Base-by-base conservation (phyloP, 2,888 invertebrate genomes). In the Pseudococcus longispinus region DNA sequence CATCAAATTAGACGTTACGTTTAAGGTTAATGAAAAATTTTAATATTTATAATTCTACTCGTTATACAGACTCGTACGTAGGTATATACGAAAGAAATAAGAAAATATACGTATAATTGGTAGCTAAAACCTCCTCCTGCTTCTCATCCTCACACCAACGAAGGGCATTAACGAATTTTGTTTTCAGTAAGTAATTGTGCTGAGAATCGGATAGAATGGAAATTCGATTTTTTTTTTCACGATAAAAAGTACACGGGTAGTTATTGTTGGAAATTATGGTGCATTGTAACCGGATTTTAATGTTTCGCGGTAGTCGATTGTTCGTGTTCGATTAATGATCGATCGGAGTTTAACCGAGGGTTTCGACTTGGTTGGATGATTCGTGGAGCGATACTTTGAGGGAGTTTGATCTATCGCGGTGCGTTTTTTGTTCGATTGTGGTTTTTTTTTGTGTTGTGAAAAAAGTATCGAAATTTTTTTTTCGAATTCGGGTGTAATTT, bases 231-330 rank as follows among this genome's bases (percentile, higher is more conserved):
- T 55, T 15, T 51, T n/a, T 51, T 51, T 51, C 9, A 9, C 9
- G 60, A 46, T 2, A 23, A 60, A 23, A 55, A 18, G 9, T 60
- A 60, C 23, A 60, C 60, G 60, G 11, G 60, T 60, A 60, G 23
- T 70, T 18, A 29, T 70, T 29, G 70, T 70, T 70, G 26, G 18
- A 70, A 29, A 70, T 70, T 15, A 70, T 70, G 70, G 70, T 9
- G 70, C 70, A 70, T 70, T 70, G 70, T 70, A 70, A 70, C 70
- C 70, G 70, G 70, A 70, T 70, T 70, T 70, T 70, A 70, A 70
- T 70, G 29, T 65, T 70, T 70, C 65, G 26, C 15, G 5, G 65
- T 65, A 26, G n/a, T 55, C 55, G 55, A 55, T 65, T 65, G 23
- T 13, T 26, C 65, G 65, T 18, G 18, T 65, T 65, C 26, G 65